Base-by-base conservation (phyloP, 2,797 vertebrate species). In the Nannoperca australis region DNA sequence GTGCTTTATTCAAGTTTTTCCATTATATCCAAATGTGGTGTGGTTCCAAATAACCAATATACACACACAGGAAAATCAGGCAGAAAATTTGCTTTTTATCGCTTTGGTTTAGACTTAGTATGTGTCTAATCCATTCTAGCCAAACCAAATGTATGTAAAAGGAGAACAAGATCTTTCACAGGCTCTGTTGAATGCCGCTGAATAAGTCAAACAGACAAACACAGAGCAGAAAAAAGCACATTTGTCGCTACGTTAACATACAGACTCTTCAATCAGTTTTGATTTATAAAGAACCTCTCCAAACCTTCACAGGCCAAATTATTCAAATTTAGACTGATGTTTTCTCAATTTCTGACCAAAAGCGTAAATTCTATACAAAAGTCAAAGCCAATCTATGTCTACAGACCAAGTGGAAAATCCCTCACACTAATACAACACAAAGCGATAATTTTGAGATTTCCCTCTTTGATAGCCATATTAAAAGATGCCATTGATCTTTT, bases 401-500 rank as follows among this genome's bases (percentile, higher is more conserved):
- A 27, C 44, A 78, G 83, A 93, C 83, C 78, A 90, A 93, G 92
- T 92, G 89, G 85, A 93, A 95, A 95, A 95, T 95, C 82, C 78
- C 75, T 86, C 92, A 92, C 89, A 92, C 86, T 88, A 91, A 93
- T 92, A 91, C 75, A 84, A 83, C 79, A 93, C 93, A 94, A 94
- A 92, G 90, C 71, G 30, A 62, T 82, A 85, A 86, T 90, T 95
- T 92, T 86, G 54, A 69, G 85, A 91, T 93, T 89, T 93, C 78
- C 64, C 83, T 87, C 81, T 76, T 78, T 92, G 88, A 93, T 94
- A 87, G 85, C 90, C 91, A 82, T 88, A 91, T 90, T 88, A 91
- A 92, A 87, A 91, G 69, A 79, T 91, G 76, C 88, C 80, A 94
- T 93, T 94, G 92, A 95, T 91, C 88, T 91, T 91, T 94, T 94